Percentiles rank a stretch among this genome's conserved stretches.
These are phyloP conservation scores for Actinia tenebrosa DNA, from an alignment of 64 coral and sea anemone species.

Conservation along the genomic window DNA sequence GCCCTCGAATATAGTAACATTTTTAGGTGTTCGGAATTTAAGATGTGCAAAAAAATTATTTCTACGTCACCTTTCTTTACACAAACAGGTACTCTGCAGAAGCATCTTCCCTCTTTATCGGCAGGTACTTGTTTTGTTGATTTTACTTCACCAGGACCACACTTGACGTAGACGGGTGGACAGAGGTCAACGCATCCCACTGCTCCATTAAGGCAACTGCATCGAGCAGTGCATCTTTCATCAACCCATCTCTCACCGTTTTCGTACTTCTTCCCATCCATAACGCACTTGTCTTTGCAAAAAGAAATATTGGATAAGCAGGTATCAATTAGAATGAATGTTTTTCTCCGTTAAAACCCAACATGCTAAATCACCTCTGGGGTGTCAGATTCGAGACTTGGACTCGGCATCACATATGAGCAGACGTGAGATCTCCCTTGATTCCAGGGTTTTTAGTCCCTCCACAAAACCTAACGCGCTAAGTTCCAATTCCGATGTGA, in stretches of 20 bases:
- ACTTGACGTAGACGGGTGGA: background rate
- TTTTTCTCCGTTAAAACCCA: too few species aligned
- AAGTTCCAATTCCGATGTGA: too few species aligned
- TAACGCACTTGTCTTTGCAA: background rate
- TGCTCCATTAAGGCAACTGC: background rate
- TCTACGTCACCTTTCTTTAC: background rate
- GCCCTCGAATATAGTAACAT: too few species aligned
- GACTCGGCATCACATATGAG: too few species aligned
- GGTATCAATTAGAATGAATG: background rate
- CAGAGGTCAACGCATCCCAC: background rate
- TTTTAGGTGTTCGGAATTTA: too few species aligned
- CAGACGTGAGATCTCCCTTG: too few species aligned
- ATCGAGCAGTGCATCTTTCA: background rate
- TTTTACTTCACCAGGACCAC: background rate
- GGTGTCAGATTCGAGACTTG: too few species aligned
- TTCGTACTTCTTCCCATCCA: background rate
- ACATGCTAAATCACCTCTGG: too few species aligned
- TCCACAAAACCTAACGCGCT: too few species aligned
- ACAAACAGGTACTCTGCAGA: background rate
- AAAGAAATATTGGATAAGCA: background rate
- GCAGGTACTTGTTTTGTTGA: background rate
- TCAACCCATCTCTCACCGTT: background rate
- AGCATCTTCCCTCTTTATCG: background rate
- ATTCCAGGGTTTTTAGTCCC: too few species aligned
- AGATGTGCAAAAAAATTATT: too few species aligned